Evolutionary conservation across 2,113 vertebrate species (phyloP).

Genomic region (Sus scrofa): DNA sequence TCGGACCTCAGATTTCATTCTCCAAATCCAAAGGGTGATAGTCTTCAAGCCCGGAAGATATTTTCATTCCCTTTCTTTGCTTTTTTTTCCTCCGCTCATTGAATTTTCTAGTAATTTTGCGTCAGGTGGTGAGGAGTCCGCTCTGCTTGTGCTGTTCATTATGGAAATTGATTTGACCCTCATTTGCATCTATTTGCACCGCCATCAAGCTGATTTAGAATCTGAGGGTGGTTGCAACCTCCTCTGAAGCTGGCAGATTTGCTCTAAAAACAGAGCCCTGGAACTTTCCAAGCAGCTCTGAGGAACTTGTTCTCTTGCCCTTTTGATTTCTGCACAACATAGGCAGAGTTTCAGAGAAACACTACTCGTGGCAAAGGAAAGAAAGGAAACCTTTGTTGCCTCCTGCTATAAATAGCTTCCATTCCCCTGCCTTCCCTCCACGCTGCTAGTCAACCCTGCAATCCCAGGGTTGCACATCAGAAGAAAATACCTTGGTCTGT

Average conservation of each 20-base stretch:
- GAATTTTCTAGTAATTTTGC: conserved; percentile 77
- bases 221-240: conserved; percentile 78
- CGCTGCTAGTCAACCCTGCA: conserved; percentile 65
- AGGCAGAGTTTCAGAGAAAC: conserved; percentile 78
- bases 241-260: conserved; percentile 81
- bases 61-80: conserved; percentile 25
- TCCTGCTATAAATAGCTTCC: conserved; percentile 79
- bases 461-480: conserved; percentile 43
- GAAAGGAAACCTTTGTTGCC: conserved; percentile 77
- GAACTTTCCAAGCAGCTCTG: conserved; percentile 70
- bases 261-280: conserved; percentile 78
- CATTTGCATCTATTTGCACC: conserved; percentile 83
- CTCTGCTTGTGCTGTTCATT: conserved; percentile 75
- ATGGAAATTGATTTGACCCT: conserved; percentile 86
- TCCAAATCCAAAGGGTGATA: background rate
- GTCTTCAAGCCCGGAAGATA: conserved; percentile 20
- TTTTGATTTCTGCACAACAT: conserved; percentile 79
- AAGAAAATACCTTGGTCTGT: conserved; percentile 49
- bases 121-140: conserved; percentile 75
- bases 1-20: conserved; percentile 6
- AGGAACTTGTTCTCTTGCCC: conserved; percentile 77
- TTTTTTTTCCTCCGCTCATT: background rate
- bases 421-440: conserved; percentile 59
- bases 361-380: conserved; percentile 66
- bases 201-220: conserved; percentile 84